Percentiles rank a stretch among this genome's conserved stretches.
Evolutionary conservation across 1,140 invertebrate species (phyloP).

Genomic region (Vanessa atalanta): DNA sequence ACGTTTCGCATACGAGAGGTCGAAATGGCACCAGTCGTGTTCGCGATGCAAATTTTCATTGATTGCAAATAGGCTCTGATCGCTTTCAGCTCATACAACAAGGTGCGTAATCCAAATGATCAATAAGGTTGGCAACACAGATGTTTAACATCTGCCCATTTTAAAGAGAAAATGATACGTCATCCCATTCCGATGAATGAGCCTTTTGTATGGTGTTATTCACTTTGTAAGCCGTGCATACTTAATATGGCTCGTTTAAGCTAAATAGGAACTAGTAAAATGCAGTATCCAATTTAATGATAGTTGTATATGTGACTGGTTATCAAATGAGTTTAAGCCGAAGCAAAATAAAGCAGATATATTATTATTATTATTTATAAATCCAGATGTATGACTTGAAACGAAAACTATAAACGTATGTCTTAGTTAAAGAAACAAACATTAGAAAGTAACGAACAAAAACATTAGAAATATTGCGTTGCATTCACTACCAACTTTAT

Average conservation of each 20-base stretch:
- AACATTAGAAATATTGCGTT: neutral
- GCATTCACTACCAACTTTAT: neutral
- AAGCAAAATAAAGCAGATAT: no score
- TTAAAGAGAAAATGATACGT: constrained; percentile 31
- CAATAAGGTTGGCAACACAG: constrained; percentile 41
- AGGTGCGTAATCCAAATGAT: constrained; percentile 52
- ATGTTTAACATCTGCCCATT: constrained; percentile 39
- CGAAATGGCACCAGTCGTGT: constrained; percentile 43
- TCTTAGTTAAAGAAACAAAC: neutral
- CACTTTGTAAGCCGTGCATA: constrained; percentile 20
- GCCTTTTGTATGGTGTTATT: constrained; percentile 28
- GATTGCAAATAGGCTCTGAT: constrained; percentile 71
- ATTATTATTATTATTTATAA: no score
- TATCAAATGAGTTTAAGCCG: no score
- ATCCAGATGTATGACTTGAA: no score
- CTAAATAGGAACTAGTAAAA: neutral
- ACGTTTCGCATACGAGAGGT: constrained; percentile 56
- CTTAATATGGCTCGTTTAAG: neutral
- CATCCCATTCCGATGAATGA: constrained; percentile 24
- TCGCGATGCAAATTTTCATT: constrained; percentile 70
- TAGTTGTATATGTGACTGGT: no score
- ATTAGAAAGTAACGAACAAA: neutral
- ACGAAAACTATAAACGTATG: no score
- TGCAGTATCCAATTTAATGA: neutral
- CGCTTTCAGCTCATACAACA: constrained; percentile 60